phyloP scores from a whole-genome alignment of 64 coral and sea anemone species.

The Catalaphyllia jardinei region DNA sequence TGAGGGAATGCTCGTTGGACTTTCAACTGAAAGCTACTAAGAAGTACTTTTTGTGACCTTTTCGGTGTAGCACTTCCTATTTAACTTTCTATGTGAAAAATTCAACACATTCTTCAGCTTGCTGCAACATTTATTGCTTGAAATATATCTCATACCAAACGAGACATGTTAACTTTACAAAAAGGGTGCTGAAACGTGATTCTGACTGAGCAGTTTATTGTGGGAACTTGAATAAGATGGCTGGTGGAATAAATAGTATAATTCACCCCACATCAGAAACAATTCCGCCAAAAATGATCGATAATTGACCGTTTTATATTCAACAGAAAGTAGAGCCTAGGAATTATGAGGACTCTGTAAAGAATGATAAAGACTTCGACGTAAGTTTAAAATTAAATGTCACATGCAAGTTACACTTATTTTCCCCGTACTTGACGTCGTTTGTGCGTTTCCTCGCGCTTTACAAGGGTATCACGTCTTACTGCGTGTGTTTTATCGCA shows the following conservation, averaged over 20 bases:
- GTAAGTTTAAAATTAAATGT: not conserved
- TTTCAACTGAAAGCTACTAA: too few species aligned
- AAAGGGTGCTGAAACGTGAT: not conserved
- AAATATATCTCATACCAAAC: too few species aligned
- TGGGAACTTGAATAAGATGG: not conserved
- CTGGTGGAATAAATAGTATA: not conserved
- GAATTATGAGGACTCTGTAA: not conserved
- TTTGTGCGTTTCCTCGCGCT: not conserved
- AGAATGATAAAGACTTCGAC: conserved; percentile 1
- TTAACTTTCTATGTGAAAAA: too few species aligned
- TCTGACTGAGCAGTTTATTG: not conserved
- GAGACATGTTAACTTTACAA: not conserved
- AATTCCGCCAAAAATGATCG: not conserved
- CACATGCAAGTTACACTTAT: not conserved
- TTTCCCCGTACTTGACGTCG: not conserved
- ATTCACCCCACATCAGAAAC: not conserved
- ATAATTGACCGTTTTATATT: not conserved
- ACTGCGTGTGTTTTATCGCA: not conserved
- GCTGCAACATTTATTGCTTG: too few species aligned
- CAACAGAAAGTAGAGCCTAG: not conserved
- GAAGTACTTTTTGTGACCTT: too few species aligned
- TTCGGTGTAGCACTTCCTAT: too few species aligned
- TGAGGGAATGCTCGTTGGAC: too few species aligned
- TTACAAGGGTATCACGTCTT: too few species aligned
- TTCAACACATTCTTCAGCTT: too few species aligned